Percentiles rank a stretch among this genome's conserved stretches.
Conservation (phyloP, 2,888 invertebrate genomes). For the Masnerella sp. region DNA sequence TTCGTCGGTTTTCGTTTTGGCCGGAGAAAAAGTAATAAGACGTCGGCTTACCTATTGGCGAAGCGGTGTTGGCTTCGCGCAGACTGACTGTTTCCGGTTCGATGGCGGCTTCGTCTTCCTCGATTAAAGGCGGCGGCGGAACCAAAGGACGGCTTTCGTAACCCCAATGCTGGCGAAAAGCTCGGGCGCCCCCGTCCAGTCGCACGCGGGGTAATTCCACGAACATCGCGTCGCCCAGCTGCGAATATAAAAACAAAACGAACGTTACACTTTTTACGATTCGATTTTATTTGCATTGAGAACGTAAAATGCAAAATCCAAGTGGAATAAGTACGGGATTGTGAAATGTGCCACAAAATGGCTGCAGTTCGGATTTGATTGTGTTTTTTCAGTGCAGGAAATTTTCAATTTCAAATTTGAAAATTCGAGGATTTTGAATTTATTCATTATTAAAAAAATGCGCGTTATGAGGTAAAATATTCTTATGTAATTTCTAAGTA, state of each 20-base stretch:
- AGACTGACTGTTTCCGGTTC: conserved; percentile 83
- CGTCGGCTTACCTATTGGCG: conserved; percentile 80
- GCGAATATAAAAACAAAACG: conserved; percentile 59
- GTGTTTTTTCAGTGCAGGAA: too few species aligned
- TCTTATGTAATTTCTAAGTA: too few species aligned
- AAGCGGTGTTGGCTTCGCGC: conserved; percentile 81
- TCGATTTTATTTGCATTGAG: too few species aligned
- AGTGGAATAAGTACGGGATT: too few species aligned
- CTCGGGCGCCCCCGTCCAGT: conserved; percentile 83
- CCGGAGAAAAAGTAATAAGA: conserved; percentile 16
- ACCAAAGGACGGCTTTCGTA: conserved; percentile 82
- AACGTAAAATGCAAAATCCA: too few species aligned
- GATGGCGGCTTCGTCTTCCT: conserved; percentile 83
- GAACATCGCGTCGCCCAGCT: conserved; percentile 81
- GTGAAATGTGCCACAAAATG: too few species aligned
- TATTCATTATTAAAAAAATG: too few species aligned
- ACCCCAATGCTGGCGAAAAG: conserved; percentile 82
- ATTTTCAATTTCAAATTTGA: too few species aligned
- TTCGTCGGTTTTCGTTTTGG: conserved; percentile 28
- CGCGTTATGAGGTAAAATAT: too few species aligned
- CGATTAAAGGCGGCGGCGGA: conserved; percentile 83
- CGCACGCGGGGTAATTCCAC: conserved; percentile 83
- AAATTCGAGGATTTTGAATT: too few species aligned
- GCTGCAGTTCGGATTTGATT: too few species aligned
- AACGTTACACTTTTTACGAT: not conserved